phyloP scores from a whole-genome alignment of 2,888 invertebrate genomes.

The Volucella zonaria region DNA sequence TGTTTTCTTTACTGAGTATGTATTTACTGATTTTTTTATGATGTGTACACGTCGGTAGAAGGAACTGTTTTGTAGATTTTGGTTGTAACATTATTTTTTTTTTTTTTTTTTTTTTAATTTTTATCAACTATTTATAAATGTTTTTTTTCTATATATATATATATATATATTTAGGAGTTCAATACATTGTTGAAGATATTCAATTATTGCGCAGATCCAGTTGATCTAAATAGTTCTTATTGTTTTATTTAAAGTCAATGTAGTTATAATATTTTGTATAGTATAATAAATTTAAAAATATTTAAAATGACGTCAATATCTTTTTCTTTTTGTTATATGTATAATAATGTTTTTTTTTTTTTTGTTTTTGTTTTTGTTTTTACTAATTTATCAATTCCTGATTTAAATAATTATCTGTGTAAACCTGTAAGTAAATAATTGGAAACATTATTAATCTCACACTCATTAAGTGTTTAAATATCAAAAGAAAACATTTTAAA shows the following conservation, averaged over 20 bases:
- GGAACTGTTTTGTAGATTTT: slow-evolving; percentile 48
- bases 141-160: slow-evolving; percentile 1
- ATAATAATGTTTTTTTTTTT: slow-evolving; percentile 41
- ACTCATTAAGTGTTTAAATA: slow-evolving; percentile 1
- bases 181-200: slow-evolving; percentile 74
- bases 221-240: slow-evolving; percentile 74
- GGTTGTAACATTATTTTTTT: background rate
- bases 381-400: slow-evolving; percentile 78
- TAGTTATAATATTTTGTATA: slow-evolving; percentile 67
- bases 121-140: slow-evolving; percentile 15
- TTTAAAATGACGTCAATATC: slow-evolving; percentile 74
- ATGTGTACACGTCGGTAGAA: slow-evolving; percentile 73
- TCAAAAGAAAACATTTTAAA: background rate
- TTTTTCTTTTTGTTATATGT: slow-evolving; percentile 41
- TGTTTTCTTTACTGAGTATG: slow-evolving; percentile 39
- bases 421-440: slow-evolving; percentile 58
- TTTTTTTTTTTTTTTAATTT: background rate
- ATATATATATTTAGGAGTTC: slow-evolving; percentile 58
- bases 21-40: slow-evolving; percentile 71
- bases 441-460: background rate
- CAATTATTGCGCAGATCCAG: slow-evolving; percentile 74
- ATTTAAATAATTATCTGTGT: slow-evolving; percentile 75
- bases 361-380: no score
- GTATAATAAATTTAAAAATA: slow-evolving; percentile 77
- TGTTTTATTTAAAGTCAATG: slow-evolving; percentile 65